phyloP scores from a whole-genome alignment of 2,113 vertebrate species.

The Jaculus jaculus region DNA sequence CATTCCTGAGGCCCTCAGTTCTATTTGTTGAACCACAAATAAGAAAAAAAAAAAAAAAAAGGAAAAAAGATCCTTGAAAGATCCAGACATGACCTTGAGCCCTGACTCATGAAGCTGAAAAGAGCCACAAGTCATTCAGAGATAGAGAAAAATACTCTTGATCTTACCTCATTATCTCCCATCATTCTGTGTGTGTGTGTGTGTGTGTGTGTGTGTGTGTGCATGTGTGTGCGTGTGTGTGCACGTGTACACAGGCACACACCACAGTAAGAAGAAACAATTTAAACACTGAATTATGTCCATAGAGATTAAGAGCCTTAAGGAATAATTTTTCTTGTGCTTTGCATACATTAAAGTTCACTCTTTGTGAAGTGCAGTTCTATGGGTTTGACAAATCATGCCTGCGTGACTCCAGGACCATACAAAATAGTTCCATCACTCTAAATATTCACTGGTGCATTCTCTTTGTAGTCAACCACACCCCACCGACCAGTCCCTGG shows the following conservation, averaged over 20 bases:
- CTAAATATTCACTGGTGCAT: conserved; percentile 14
- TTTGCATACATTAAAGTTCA: conserved; percentile 8
- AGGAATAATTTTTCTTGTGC: conserved; percentile 27
- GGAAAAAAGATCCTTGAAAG: not conserved
- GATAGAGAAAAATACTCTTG: not conserved
- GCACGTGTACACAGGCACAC: not conserved
- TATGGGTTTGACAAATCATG: conserved; percentile 25
- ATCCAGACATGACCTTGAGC: conserved; percentile 23
- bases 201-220: not conserved
- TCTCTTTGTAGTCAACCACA: conserved; percentile 19
- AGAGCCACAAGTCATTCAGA: conserved; percentile 11
- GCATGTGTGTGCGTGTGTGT: not conserved
- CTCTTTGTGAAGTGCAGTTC: conserved; percentile 6
- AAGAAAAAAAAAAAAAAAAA: not conserved
- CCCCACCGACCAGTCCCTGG: not conserved
- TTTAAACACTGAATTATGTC: conserved; percentile 49
- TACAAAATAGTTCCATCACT: conserved; percentile 13
- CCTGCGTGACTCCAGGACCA: not conserved
- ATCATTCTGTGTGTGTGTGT: not conserved
- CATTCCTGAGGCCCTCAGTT: not conserved
- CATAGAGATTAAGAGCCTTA: conserved; percentile 18
- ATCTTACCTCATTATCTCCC: not conserved
- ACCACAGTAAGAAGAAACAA: not conserved
- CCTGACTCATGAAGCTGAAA: not conserved
- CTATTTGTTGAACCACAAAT: not conserved